phyloP scores from a whole-genome alignment of 2,888 invertebrate species.

The Horisme vitalbata region DNA sequence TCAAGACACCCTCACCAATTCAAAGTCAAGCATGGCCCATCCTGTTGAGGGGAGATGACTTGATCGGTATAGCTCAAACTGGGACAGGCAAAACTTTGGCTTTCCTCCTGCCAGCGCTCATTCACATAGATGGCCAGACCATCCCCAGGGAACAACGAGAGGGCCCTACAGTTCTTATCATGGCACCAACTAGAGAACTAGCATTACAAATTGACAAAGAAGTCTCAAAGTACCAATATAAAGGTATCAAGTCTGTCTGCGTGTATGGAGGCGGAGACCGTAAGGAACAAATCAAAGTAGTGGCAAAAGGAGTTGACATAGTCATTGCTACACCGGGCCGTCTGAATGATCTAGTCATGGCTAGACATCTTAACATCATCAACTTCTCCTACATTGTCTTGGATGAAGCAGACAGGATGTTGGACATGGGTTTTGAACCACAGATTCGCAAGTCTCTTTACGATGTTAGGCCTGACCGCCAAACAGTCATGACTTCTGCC shows the following conservation, averaged over 20 bases:
- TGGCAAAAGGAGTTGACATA: constrained; percentile 93
- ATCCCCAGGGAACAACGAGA: constrained; percentile 87
- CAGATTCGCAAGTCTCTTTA: constrained; percentile 92
- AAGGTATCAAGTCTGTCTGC: constrained; percentile 93
- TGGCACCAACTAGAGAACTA: constrained; percentile 96
- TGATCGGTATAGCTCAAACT: constrained; percentile 98
- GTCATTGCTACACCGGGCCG: constrained; percentile 97
- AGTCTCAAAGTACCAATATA: constrained; percentile 93
- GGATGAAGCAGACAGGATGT: constrained; percentile 96
- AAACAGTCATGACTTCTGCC: constrained; percentile 98
- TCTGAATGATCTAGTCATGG: constrained; percentile 93
- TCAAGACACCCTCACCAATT: constrained; percentile 93
- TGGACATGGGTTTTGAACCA: constrained; percentile 94
- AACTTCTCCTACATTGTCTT: constrained; percentile 94
- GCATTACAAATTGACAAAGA: constrained; percentile 97
- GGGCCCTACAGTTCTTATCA: constrained; percentile 93
- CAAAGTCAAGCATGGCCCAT: constrained; percentile 98
- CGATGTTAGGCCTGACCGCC: constrained; percentile 92
- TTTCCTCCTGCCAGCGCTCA: constrained; percentile 94
- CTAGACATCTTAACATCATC: constrained; percentile 87
- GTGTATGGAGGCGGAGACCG: constrained; percentile 96
- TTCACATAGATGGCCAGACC: constrained; percentile 94
- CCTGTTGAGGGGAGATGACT: constrained; percentile 93
- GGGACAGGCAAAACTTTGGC: constrained; percentile 98
- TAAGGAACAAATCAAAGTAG: constrained; percentile 88